Base-by-base conservation (phyloP, 2,888 invertebrate species). In the Pristionchus mayeri region DNA sequence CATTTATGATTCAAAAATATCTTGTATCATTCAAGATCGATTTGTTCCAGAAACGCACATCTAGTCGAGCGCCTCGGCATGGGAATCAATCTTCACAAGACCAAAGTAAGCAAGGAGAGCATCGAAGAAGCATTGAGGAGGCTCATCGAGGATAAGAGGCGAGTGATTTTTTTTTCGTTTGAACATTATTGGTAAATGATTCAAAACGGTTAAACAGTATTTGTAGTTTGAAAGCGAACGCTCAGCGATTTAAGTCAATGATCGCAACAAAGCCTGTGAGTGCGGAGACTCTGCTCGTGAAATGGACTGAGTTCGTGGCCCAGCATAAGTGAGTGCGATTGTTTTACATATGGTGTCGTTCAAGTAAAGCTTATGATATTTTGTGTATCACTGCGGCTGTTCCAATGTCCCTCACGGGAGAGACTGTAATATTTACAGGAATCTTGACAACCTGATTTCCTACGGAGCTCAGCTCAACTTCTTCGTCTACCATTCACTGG, bases 271-370 rank as follows among this genome's bases (percentile, higher is more conserved):
- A 90, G 83, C 90, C 90, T 3, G 84, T 89, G 13, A 86, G 88
- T 44, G 85, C 89, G 0, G 88, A 87, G 63, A 86, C 87, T 67
- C 87, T 88, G 37, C 88, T 90, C 34, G 85, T 89, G 4, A 79
- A 79, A 71, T 90, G 89, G 89, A 88, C 90, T 0, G 89, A 88
- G 71, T 89, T 90, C 80, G 67, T 88, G 21, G 90, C 89, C n/a
- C 88, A 89, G 85, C 89, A 89, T 88, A 89, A 85, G 76, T 80
- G 44, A 57, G 80, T 27, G 4, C 2, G 2, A 52, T 52, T 52
- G 16, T 3, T 52, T 11, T 9, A 16, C 16, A 18, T 52, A 16
- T 52, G 13, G 3, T n/a, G n/a, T n/a, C 18, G 21, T 16, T 54
- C 3, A 6, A 2, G 24, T 54, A 9, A 1, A 54, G 21, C 21